Evolutionary conservation across 2,888 invertebrate species (phyloP).

Genomic region (Hypselothyrea guttata): DNA sequence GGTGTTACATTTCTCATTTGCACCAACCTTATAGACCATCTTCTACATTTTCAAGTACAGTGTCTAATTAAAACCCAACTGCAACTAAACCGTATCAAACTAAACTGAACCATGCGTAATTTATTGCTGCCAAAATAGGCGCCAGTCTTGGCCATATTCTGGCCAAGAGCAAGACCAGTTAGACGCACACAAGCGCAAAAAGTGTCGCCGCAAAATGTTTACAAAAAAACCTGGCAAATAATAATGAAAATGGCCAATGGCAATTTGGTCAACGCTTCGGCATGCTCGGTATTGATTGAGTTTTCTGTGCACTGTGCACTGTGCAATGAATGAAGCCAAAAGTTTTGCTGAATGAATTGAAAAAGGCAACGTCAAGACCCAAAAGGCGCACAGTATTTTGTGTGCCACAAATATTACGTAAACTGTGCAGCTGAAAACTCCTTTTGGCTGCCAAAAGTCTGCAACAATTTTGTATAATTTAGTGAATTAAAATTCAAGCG

Average conservation of each 20-base stretch:
- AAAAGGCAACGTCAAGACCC: slow-evolving; percentile 18
- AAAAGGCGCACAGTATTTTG: slow-evolving; percentile 32
- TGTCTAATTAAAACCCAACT: no score
- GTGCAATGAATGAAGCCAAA: slow-evolving; percentile 49
- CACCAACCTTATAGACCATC: no score
- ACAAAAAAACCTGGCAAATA: slow-evolving; percentile 22
- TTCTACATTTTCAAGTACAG: no score
- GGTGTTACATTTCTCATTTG: no score
- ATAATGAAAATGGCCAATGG: slow-evolving; percentile 40
- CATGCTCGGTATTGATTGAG: slow-evolving; percentile 70
- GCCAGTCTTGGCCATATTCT: slow-evolving; percentile 35
- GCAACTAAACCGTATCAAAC: not conserved
- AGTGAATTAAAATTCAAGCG: slow-evolving; percentile 70
- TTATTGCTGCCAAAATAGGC: slow-evolving; percentile 67
- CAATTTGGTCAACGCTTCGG: slow-evolving; percentile 74
- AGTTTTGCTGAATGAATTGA: slow-evolving; percentile 35
- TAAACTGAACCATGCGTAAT: slow-evolving; percentile 63
- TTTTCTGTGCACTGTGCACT: slow-evolving; percentile 60
- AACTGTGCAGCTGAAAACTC: slow-evolving; percentile 41
- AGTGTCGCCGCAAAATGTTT: slow-evolving; percentile 62
- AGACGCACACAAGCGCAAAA: slow-evolving; percentile 31
- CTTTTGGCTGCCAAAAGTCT: not conserved
- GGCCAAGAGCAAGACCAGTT: slow-evolving; percentile 34
- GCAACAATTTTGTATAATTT: slow-evolving; percentile 47
- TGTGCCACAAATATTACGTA: slow-evolving; percentile 47